These are phyloP conservation scores for Acanthurus tractus DNA, from an alignment of 2,797 vertebrate genomes.

Conservation along the genomic window DNA sequence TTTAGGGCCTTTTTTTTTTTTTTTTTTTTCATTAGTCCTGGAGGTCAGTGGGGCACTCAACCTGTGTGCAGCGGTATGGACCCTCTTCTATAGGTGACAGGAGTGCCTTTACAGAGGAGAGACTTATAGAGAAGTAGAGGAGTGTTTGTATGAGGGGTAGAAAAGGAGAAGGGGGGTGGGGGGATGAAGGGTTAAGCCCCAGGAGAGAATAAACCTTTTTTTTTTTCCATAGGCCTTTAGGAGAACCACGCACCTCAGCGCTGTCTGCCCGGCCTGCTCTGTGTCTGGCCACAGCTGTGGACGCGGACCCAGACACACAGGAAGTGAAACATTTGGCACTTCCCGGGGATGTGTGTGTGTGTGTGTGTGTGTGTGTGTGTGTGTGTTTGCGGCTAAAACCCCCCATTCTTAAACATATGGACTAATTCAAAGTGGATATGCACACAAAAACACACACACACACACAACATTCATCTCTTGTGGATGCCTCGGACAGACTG, in stretches of 20 bases:
- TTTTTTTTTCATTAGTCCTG: conserved; percentile 92
- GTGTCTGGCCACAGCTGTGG: conserved; percentile 69
- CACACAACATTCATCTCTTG: conserved; percentile 31
- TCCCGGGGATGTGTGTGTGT: conserved; percentile 61
- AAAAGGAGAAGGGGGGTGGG: conserved; percentile 29
- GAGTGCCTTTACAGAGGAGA: conserved; percentile 53
- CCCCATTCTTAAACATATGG: conserved; percentile 45
- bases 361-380: conserved; percentile 27
- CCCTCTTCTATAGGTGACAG: conserved; percentile 68
- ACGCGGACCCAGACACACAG: conserved; percentile 65
- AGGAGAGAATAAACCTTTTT: conserved; percentile 59
- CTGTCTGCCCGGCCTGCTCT: conserved; percentile 60
- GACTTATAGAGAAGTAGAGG: conserved; percentile 44
- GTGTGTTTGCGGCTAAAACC: conserved; percentile 16
- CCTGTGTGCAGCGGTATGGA: conserved; percentile 65
- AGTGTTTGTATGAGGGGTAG: conserved; percentile 45
- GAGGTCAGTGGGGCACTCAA: conserved; percentile 89
- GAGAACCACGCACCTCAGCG: conserved; percentile 37
- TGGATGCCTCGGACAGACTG: conserved; percentile 30
- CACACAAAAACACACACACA: conserved; percentile 33
- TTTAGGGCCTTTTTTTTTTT: conserved; percentile 67
- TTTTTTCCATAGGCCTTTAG: conserved; percentile 59
- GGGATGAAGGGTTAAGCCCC: conserved; percentile 44
- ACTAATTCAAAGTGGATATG: conserved; percentile 32
- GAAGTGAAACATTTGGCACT: conserved; percentile 77